Percentiles rank a stretch among this genome's conserved stretches.
These are phyloP conservation scores for Mesorhabditis belari DNA, from an alignment of 2,888 invertebrate species.

Conservation along the genomic window DNA sequence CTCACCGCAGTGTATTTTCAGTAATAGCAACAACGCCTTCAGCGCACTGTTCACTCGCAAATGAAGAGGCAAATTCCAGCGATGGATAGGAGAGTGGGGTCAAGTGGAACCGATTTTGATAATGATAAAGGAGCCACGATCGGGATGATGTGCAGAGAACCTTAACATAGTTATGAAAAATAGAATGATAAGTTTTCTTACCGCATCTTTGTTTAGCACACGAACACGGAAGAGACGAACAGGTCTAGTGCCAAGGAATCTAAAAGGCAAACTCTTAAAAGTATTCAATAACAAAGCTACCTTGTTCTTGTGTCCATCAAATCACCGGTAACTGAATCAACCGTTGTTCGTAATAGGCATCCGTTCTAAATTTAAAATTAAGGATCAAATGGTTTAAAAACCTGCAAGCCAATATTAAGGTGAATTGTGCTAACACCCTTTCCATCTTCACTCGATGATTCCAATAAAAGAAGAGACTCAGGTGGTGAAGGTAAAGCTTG, in stretches of 20 bases:
- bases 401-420: constrained; percentile 83
- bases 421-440: constrained; percentile 43
- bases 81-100: constrained; percentile 69
- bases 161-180: constrained; percentile 41
- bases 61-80: constrained; percentile 92
- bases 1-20: constrained; percentile 77
- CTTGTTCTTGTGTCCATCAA: constrained; percentile 92
- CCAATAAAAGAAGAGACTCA: constrained; percentile 91
- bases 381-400: constrained; percentile 19
- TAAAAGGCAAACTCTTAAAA: neutral
- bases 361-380: constrained; percentile 68
- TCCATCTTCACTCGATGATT: constrained; percentile 58
- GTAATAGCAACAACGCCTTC: constrained; percentile 99
- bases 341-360: constrained; percentile 80
- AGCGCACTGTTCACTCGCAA: constrained; percentile 88
- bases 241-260: constrained; percentile 75
- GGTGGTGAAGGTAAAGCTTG: constrained; percentile 82
- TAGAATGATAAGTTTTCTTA: constrained; percentile 52
- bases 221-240: constrained; percentile 90
- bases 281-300: constrained; percentile 61
- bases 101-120: constrained; percentile 72
- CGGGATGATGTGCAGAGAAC: constrained; percentile 91
- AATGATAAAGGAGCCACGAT: constrained; percentile 95
- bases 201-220: constrained; percentile 92
- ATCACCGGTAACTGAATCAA: constrained; percentile 91